Percentiles rank a stretch among this genome's conserved stretches.
phyloP scores from a whole-genome alignment of 2,113 vertebrate species.

The Lampris incognitus region DNA sequence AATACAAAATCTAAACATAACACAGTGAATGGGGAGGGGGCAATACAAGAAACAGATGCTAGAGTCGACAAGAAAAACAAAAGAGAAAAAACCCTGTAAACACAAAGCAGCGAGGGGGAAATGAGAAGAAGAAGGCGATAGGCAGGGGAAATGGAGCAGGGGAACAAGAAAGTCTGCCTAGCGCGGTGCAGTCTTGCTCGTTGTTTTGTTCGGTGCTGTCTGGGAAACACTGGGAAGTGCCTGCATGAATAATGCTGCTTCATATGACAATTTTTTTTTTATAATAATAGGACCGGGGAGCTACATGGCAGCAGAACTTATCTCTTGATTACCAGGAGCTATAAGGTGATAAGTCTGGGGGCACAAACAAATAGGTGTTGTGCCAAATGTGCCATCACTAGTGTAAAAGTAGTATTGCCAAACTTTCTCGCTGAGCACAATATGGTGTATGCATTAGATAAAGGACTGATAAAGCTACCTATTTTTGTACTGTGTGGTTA shows the following conservation, averaged over 20 bases:
- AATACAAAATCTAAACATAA: conserved; percentile 12
- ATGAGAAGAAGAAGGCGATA: not conserved
- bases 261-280: conserved; percentile 32
- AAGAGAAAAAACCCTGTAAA: not conserved
- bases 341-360: conserved; percentile 35
- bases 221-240: conserved; percentile 39
- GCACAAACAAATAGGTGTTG: conserved; percentile 24
- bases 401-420: too few species aligned
- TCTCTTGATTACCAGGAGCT: conserved; percentile 51
- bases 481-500: too few species aligned
- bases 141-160: too few species aligned
- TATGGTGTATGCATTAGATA: too few species aligned
- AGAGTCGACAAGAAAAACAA: conserved; percentile 4
- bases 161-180: not conserved
- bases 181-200: not conserved
- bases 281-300: conserved; percentile 33
- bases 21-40: not conserved
- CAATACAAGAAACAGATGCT: conserved; percentile 14
- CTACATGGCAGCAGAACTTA: conserved; percentile 41
- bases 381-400: too few species aligned
- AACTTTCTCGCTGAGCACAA: too few species aligned
- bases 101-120: conserved; percentile 5
- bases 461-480: too few species aligned
- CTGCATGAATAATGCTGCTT: conserved; percentile 54
- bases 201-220: conserved; percentile 38